phyloP scores from a whole-genome alignment of 2,797 vertebrate genomes.

The Pangasius sanitwongsei region DNA sequence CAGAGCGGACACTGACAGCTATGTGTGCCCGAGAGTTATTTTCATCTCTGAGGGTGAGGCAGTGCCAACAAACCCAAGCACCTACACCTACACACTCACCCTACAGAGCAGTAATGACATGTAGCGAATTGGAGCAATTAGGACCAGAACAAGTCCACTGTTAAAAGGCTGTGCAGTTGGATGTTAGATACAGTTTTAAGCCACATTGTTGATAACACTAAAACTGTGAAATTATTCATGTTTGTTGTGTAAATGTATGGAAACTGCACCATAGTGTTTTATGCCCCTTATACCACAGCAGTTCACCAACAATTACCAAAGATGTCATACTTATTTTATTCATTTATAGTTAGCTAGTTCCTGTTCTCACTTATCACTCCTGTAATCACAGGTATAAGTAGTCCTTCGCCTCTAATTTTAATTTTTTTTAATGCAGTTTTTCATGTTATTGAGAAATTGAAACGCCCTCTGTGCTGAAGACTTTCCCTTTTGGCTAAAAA shows the following conservation, averaged over 20 bases:
- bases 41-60: constrained; percentile 31
- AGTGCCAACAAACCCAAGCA: constrained; percentile 27
- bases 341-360: not conserved
- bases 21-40: constrained; percentile 44
- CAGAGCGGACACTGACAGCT: constrained; percentile 46
- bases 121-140: not conserved
- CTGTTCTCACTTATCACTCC: not conserved
- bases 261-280: too few relatives aligned
- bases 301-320: not conserved
- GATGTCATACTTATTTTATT: not conserved
- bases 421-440: not conserved
- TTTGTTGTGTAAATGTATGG: not conserved
- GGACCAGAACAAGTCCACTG: not conserved
- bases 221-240: constrained; percentile 3
- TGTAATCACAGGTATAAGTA: not conserved
- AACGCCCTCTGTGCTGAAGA: not conserved
- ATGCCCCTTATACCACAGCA: not conserved
- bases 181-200: not conserved
- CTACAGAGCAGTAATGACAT: constrained; percentile 14
- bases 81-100: constrained; percentile 27
- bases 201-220: not conserved
- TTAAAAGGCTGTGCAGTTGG: not conserved
- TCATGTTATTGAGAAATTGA: not conserved
- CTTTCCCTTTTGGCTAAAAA: not conserved
- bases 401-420: not conserved